phyloP scores from a whole-genome alignment of 1,140 invertebrate genomes.

The Microvelia longipes region DNA sequence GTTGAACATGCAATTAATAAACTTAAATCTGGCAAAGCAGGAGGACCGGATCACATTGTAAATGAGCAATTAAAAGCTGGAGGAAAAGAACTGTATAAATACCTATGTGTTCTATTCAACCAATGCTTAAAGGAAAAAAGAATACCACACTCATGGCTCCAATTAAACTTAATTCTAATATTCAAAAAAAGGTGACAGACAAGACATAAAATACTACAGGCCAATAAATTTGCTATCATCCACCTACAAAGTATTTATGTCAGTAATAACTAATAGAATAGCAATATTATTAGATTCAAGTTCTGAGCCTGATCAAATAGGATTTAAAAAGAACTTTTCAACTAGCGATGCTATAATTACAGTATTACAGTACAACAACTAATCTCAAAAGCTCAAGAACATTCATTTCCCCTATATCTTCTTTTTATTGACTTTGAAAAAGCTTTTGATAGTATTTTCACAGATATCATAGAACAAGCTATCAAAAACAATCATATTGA shows the following conservation, averaged over 20 bases:
- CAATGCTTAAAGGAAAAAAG: background rate
- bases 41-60: background rate
- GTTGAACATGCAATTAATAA: background rate
- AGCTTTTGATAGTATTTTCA: background rate
- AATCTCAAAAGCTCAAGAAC: background rate
- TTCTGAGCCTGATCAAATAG: background rate
- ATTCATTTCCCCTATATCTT: background rate
- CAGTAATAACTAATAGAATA: background rate
- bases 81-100: background rate
- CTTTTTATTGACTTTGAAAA: background rate
- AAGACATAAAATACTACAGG: slow-evolving; percentile 1
- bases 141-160: background rate
- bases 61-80: background rate
- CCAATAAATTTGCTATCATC: background rate
- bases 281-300: background rate
- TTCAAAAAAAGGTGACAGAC: background rate
- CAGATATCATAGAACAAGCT: background rate
- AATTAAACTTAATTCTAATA: background rate
- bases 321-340: background rate
- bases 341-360: background rate
- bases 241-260: background rate
- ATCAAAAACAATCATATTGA: background rate
- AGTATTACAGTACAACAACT: background rate
- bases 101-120: background rate
- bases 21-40: background rate